A percentile compares a stretch with the other conserved stretches of the same genome.
Evolutionary conservation across 23 tunicate genomes (phyloP).

Genomic region (Botrylloides violaceus): DNA sequence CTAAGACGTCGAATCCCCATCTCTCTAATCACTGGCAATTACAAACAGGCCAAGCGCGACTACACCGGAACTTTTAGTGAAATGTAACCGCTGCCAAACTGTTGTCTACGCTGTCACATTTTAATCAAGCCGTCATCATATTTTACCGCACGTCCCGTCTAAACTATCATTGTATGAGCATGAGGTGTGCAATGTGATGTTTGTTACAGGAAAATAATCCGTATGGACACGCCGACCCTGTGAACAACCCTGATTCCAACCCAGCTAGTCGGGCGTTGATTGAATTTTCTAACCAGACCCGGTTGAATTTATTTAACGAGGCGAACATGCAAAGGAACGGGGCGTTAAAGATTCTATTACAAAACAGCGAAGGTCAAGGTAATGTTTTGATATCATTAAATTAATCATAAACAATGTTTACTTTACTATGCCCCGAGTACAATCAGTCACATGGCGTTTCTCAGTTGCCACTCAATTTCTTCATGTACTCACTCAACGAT

Average conservation of each 20-base stretch:
- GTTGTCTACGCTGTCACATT: too few species aligned
- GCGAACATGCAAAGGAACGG: neutral
- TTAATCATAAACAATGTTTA: neutral
- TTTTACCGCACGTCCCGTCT: too few species aligned
- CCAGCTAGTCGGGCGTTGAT: slow-evolving; percentile 21
- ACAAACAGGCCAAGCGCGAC: too few species aligned
- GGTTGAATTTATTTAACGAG: neutral
- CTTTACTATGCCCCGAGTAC: neutral
- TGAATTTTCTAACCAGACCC: slow-evolving; percentile 22
- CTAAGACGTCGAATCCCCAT: too few species aligned
- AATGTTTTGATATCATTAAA: too few species aligned
- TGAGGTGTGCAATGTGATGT: too few species aligned
- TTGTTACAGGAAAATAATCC: neutral
- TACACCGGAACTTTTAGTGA: too few species aligned
- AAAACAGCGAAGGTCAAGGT: slow-evolving; percentile 31
- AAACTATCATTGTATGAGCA: too few species aligned
- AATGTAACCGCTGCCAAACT: too few species aligned
- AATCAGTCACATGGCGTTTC: neutral
- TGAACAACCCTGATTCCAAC: neutral
- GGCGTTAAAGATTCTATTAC: slow-evolving; percentile 18
- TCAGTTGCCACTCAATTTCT: neutral
- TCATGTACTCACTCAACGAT: neutral
- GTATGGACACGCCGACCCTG: neutral
- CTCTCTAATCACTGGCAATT: too few species aligned
- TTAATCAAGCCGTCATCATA: too few species aligned